Evolutionary conservation across 2,888 invertebrate species (phyloP).

Genomic region (Vannuccia rotundouncinata): DNA sequence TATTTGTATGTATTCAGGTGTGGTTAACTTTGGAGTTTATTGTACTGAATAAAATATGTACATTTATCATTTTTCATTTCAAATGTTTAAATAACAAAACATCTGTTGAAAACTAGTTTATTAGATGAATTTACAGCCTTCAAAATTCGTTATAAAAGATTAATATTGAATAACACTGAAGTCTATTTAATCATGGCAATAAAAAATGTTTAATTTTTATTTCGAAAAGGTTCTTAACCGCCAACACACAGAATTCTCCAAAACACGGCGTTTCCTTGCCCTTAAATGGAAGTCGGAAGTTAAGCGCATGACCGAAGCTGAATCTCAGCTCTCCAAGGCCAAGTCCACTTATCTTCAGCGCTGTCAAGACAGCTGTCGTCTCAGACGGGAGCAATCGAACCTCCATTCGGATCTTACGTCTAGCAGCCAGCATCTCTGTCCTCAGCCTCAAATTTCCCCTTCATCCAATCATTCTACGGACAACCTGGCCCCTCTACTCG

Average conservation of each 20-base stretch:
- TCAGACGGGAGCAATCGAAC: not conserved
- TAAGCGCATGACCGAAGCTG: constrained; percentile 29
- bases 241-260: constrained; percentile 18
- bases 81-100: too few species aligned
- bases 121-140: not conserved
- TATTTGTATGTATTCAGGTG: too few species aligned
- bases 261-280: constrained; percentile 19
- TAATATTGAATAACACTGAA: not conserved
- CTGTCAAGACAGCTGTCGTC: constrained; percentile 1
- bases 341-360: constrained; percentile 26
- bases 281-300: constrained; percentile 32
- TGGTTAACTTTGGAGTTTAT: too few species aligned
- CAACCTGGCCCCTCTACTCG: not conserved
- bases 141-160: not conserved
- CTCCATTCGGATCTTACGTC: not conserved
- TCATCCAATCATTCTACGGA: not conserved
- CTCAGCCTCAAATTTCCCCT: not conserved
- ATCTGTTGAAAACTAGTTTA: too few species aligned
- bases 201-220: not conserved
- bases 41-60: too few species aligned
- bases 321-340: constrained; percentile 1
- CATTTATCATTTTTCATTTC: too few species aligned
- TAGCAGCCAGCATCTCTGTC: not conserved
- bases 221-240: constrained; percentile 18
- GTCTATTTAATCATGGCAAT: not conserved